Percentiles rank a stretch among this genome's conserved stretches.
phyloP scores from a whole-genome alignment of 2,797 vertebrate species.

The Paratrypauchen microcephalus region DNA sequence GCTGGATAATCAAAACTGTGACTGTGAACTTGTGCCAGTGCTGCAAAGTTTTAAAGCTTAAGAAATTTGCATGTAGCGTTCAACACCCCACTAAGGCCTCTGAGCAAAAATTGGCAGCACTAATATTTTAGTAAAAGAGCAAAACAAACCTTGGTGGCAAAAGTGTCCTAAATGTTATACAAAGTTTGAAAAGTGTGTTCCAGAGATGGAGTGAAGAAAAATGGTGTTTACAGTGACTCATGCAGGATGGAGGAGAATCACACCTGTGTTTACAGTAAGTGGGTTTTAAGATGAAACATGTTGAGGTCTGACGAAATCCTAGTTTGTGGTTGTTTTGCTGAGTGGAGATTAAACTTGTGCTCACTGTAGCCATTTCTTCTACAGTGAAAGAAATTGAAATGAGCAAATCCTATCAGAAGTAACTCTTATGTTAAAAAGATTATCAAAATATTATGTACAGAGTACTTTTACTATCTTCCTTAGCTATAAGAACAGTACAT shows the following conservation, averaged over 20 bases:
- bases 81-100: no score
- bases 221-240: background rate
- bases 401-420: background rate
- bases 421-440: background rate
- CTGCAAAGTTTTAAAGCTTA: no score
- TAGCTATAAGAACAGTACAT: no score
- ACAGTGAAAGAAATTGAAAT: background rate
- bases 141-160: background rate
- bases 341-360: background rate
- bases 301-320: constrained; percentile 1
- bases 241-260: constrained; percentile 21
- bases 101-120: no score
- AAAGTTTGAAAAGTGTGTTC: constrained; percentile 4
- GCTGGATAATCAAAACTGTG: no score
- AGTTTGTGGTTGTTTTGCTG: constrained; percentile 2
- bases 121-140: background rate
- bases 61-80: no score
- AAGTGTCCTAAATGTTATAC: background rate
- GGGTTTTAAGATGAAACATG: constrained; percentile 12
- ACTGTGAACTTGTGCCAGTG: no score
- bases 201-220: constrained; percentile 11
- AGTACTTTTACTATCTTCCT: no score
- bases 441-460: no score
- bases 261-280: constrained; percentile 9
- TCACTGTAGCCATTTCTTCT: constrained; percentile 14